Evolutionary conservation across 2,888 invertebrate genomes (phyloP).

Genomic region (Ecdyonurus torrentis): DNA sequence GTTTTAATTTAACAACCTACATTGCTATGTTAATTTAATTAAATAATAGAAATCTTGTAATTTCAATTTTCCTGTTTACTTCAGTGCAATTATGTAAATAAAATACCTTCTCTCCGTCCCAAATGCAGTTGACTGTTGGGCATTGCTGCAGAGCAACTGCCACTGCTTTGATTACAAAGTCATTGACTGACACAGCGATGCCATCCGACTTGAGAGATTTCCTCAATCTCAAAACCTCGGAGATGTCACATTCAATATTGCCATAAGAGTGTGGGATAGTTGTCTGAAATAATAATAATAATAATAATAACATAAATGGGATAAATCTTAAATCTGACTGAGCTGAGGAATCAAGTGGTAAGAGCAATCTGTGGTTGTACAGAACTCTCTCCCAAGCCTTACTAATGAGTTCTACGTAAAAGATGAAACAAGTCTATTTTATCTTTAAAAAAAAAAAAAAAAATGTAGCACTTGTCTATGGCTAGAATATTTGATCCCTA

Average conservation of each 20-base stretch:
- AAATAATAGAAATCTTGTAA: background rate
- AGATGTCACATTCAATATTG: slow-evolving; percentile 35
- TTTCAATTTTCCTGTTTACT: background rate
- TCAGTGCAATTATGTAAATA: no score
- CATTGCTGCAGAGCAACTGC: slow-evolving; percentile 37
- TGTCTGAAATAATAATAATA: slow-evolving; percentile 26
- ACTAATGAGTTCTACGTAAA: no score
- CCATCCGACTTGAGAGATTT: slow-evolving; percentile 33
- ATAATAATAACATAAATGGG: background rate
- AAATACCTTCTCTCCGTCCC: slow-evolving; percentile 31
- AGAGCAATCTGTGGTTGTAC: background rate
- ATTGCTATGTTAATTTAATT: slow-evolving; percentile 5
- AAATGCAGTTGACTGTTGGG: slow-evolving; percentile 30
- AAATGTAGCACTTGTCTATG: no score
- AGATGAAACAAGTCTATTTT: no score
- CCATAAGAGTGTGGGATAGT: slow-evolving; percentile 47
- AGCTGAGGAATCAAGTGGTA: background rate
- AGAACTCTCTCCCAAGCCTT: no score
- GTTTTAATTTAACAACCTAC: background rate
- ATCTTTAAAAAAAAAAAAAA: no score
- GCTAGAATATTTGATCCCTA: no score
- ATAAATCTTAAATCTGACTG: background rate
- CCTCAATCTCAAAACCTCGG: slow-evolving; percentile 31
- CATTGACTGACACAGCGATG: slow-evolving; percentile 43
- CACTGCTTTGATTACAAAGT: slow-evolving; percentile 45